Conservation (phyloP, 2,888 invertebrate genomes). For the Julus scanicus region DNA sequence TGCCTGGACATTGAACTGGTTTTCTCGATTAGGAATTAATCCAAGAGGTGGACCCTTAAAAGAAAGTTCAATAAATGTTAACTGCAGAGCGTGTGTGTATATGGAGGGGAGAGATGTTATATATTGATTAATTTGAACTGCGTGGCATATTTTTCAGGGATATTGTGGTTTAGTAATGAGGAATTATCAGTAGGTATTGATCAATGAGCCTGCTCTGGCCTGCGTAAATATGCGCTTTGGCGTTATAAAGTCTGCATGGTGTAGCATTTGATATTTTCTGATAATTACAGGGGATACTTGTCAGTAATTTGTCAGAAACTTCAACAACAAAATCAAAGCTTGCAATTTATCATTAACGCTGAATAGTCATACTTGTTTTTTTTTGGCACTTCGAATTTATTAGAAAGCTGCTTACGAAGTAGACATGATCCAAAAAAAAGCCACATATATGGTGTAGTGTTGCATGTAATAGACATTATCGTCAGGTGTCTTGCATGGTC, state of each 20-base stretch:
- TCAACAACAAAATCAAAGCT: background rate
- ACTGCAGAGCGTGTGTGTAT: background rate
- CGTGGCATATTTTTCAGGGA: slow-evolving; percentile 20
- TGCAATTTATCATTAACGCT: background rate
- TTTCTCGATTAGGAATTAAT: slow-evolving; percentile 32
- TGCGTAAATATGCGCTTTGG: background rate
- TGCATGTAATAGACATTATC: too few species aligned
- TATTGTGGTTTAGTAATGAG: slow-evolving; percentile 35
- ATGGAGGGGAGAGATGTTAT: background rate
- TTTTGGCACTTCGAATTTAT: background rate
- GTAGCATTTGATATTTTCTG: background rate
- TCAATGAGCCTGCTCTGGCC: background rate
- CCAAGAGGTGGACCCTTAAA: slow-evolving; percentile 34
- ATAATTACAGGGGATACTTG: background rate
- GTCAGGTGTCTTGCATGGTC: too few species aligned
- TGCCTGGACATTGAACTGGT: slow-evolving; percentile 29
- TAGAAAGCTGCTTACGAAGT: too few species aligned
- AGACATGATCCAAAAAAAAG: too few species aligned
- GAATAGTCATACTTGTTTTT: background rate
- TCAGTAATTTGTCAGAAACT: slow-evolving; percentile 12
- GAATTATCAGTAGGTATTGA: slow-evolving; percentile 21
- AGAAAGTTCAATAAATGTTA: slow-evolving; percentile 36
- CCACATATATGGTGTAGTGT: too few species aligned
- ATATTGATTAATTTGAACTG: slow-evolving; percentile 27
- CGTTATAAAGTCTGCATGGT: background rate